Percentiles rank a stretch among this genome's conserved stretches.
Evolutionary conservation across 2,113 vertebrate genomes (phyloP).

Genomic region (Myiopsitta monachus): DNA sequence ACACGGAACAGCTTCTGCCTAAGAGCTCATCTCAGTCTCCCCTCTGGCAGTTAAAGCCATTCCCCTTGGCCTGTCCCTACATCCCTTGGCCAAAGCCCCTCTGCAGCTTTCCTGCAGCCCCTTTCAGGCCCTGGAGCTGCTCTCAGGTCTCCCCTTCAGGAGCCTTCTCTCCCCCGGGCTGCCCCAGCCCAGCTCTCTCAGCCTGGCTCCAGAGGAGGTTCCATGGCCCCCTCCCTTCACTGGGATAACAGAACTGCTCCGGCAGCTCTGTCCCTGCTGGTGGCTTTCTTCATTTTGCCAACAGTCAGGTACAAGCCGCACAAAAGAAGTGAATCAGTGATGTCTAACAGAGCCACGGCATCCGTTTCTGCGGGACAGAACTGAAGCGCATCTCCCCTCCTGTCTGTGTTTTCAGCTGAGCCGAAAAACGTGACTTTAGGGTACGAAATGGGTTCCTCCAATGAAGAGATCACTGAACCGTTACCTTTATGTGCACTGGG

Average conservation of each 20-base stretch:
- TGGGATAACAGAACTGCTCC: background rate
- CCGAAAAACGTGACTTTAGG: background rate
- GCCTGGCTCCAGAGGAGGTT: too few species aligned
- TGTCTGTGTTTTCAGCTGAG: background rate
- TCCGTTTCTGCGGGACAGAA: background rate
- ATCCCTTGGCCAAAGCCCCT: too few species aligned
- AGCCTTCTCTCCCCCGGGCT: too few species aligned
- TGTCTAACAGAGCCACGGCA: rapidly evolving
- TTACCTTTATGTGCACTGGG: background rate
- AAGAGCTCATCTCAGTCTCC: too few species aligned
- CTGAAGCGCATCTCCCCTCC: background rate
- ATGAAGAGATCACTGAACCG: rapidly evolving
- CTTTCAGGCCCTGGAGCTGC: too few species aligned
- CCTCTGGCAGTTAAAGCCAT: too few species aligned
- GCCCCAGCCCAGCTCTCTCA: too few species aligned
- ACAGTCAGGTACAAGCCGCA: background rate
- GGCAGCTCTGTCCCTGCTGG: background rate
- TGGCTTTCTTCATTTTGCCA: background rate
- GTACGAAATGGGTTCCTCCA: background rate
- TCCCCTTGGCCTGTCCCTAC: too few species aligned
- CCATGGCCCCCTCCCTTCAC: background rate
- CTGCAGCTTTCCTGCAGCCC: too few species aligned
- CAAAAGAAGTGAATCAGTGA: background rate
- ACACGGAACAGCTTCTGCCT: too few species aligned
- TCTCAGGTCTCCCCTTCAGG: too few species aligned